Evolutionary conservation across 2,113 vertebrate species (phyloP).

Genomic region (Ictalurus punctatus): DNA sequence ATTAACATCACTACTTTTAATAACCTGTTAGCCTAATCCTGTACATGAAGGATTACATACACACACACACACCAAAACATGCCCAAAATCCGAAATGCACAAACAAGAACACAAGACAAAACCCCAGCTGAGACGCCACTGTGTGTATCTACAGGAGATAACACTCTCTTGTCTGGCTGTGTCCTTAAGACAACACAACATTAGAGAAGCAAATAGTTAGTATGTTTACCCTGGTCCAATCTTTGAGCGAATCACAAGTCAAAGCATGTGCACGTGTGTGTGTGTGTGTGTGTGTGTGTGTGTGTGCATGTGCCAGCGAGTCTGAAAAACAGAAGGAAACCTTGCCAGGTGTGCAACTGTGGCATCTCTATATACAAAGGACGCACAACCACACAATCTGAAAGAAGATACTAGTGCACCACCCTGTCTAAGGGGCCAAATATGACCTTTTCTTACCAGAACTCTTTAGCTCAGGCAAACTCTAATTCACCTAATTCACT

Average conservation of each 20-base stretch:
- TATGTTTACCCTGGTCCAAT: slow-evolving; percentile 12
- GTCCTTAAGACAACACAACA: slow-evolving; percentile 38
- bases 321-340: slow-evolving; percentile 26
- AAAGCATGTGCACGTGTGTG: neutral
- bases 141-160: slow-evolving; percentile 13
- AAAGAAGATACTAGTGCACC: neutral
- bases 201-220: slow-evolving; percentile 8
- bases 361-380: slow-evolving; percentile 16
- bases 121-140: slow-evolving; percentile 36
- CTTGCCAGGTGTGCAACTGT: slow-evolving; percentile 17
- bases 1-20: neutral
- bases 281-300: neutral
- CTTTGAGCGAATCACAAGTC: slow-evolving; percentile 24
- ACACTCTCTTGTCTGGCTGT: slow-evolving; percentile 18
- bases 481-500: slow-evolving; percentile 5
- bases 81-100: slow-evolving; percentile 5
- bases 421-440: slow-evolving; percentile 7
- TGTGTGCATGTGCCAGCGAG: slow-evolving; percentile 7
- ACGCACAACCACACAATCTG: neutral
- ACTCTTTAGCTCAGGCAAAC: neutral
- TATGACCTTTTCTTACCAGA: slow-evolving; percentile 9
- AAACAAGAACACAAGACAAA: slow-evolving; percentile 33
- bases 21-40: neutral
- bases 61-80: slow-evolving; percentile 36
- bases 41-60: slow-evolving; percentile 8